Conservation (phyloP, 2,888 invertebrate species). For the Lottia gigantea region DNA sequence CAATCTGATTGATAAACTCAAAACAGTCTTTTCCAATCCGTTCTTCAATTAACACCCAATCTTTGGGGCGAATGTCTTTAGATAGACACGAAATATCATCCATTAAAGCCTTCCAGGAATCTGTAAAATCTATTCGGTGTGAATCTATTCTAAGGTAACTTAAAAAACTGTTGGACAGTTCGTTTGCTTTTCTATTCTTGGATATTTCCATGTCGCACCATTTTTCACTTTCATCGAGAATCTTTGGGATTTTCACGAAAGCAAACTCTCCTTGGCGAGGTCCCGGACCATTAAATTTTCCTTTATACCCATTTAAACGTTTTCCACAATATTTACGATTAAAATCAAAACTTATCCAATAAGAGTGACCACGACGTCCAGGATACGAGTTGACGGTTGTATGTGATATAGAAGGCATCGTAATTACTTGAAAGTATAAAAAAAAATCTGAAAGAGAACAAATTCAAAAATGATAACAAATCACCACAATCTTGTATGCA, state of each 20-base stretch:
- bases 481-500: neutral
- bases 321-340: neutral
- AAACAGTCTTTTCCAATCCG: neutral
- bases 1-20: neutral
- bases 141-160: neutral
- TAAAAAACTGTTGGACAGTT: neutral
- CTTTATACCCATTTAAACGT: neutral
- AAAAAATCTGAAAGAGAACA: neutral
- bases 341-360: neutral
- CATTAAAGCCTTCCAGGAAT: constrained; percentile 5
- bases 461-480: neutral
- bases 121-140: neutral
- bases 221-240: neutral
- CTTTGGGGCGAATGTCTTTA: neutral
- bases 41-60: neutral
- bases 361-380: neutral
- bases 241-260: neutral
- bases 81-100: neutral
- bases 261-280: neutral
- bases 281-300: neutral
- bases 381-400: neutral
- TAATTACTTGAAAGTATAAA: neutral
- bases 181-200: neutral
- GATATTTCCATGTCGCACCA: neutral
- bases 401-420: neutral